phyloP scores from a whole-genome alignment of 2,797 vertebrate species.

The Echiichthys vipera region DNA sequence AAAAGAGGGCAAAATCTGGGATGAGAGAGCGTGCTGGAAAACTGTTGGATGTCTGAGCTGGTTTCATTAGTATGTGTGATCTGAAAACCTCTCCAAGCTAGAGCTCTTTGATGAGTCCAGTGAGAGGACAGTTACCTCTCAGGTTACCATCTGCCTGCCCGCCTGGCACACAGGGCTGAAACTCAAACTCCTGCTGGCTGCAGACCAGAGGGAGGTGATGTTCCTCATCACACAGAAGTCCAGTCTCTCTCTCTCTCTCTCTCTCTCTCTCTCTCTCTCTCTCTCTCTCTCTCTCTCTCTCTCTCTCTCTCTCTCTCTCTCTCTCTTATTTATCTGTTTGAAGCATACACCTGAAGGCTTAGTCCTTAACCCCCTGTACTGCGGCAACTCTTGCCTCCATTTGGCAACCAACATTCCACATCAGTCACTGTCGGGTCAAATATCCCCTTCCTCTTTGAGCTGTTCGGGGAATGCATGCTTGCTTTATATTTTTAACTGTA shows the following conservation, averaged over 20 bases:
- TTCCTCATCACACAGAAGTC: conserved; percentile 53
- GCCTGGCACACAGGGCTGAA: conserved; percentile 40
- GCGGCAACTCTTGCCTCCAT: conserved; percentile 46
- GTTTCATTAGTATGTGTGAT: conserved; percentile 55
- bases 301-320: neutral
- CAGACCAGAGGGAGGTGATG: conserved; percentile 52
- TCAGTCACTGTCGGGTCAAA: conserved; percentile 66
- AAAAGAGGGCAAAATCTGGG: conserved; percentile 26
- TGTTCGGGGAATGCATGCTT: neutral
- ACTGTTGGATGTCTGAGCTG: conserved; percentile 7
- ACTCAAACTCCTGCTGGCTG: conserved; percentile 61
- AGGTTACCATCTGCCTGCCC: conserved; percentile 74
- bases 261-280: neutral
- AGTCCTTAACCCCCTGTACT: conserved; percentile 33
- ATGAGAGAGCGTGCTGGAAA: conserved; percentile 5
- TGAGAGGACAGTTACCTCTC: conserved; percentile 49
- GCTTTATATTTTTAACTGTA: conserved; percentile 16
- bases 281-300: neutral
- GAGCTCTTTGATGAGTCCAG: conserved; percentile 63
- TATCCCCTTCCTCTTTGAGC: conserved; percentile 40
- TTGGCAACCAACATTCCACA: conserved; percentile 59
- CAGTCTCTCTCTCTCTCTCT: conserved; percentile 19
- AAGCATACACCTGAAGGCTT: conserved; percentile 62
- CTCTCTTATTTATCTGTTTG: conserved; percentile 10
- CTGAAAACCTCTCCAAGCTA: conserved; percentile 43